Evolutionary conservation across 2,888 invertebrate species (phyloP).

Genomic region (Microctonus hyperodae): DNA sequence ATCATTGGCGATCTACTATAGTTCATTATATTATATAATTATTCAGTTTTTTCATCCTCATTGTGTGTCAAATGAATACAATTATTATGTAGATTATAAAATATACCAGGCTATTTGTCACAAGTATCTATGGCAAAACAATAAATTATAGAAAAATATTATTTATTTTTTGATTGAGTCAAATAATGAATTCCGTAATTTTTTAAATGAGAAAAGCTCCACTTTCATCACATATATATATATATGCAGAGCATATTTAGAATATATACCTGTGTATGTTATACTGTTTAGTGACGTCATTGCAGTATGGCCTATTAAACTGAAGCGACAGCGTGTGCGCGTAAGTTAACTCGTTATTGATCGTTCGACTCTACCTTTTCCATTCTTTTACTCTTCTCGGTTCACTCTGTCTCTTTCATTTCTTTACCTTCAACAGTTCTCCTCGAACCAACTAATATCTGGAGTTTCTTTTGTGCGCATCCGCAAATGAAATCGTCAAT

Average conservation of each 20-base stretch:
- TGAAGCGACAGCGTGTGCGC: constrained; percentile 30
- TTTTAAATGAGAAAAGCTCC: no score
- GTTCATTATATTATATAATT: no score
- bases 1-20: no score
- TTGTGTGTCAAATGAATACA: no score
- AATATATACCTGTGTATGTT: not conserved
- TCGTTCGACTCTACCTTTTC: constrained; percentile 26
- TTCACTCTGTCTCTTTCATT: constrained; percentile 18
- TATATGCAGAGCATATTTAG: not conserved
- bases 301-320: constrained; percentile 35
- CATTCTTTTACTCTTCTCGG: not conserved
- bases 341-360: constrained; percentile 48
- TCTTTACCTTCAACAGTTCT: constrained; percentile 24
- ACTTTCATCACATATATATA: no score
- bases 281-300: constrained; percentile 34
- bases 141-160: no score
- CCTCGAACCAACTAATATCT: constrained; percentile 31
- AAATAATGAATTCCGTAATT: no score
- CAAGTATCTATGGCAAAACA: no score
- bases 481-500: constrained; percentile 44
- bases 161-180: no score
- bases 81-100: no score
- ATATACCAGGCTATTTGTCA: no score
- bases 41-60: no score
- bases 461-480: constrained; percentile 41